These are phyloP conservation scores for Clarias laeviceps DNA, from an alignment of 2,797 vertebrate genomes.

Conservation along the genomic window DNA sequence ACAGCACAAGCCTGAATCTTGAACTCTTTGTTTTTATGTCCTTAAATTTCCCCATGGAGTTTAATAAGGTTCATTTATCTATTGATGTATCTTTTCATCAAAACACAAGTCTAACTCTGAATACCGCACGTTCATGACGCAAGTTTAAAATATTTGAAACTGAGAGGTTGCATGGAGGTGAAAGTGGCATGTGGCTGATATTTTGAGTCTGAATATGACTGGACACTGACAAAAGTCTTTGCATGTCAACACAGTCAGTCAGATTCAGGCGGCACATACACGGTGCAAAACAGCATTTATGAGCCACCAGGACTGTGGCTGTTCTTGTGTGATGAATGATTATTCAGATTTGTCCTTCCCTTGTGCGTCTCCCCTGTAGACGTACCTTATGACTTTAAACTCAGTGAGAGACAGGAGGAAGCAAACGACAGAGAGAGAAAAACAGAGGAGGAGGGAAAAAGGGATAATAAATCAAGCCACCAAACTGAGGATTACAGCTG, in stretches of 20 bases:
- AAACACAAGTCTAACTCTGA: not conserved
- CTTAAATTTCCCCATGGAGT: not conserved
- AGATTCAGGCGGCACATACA: not conserved
- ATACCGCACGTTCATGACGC: not conserved
- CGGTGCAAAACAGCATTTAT: too few species aligned
- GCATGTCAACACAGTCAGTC: not conserved
- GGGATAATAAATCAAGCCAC: not conserved
- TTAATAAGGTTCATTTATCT: not conserved
- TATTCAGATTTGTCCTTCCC: slow-evolving; percentile 8
- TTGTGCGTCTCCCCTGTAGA: not conserved
- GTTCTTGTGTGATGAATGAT: not conserved
- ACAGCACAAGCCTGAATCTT: not conserved
- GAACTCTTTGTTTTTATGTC: not conserved
- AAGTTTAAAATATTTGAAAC: not conserved
- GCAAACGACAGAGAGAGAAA: not conserved
- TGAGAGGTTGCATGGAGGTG: not conserved
- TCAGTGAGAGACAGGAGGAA: not conserved
- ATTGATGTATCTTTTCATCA: not conserved
- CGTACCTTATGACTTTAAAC: not conserved
- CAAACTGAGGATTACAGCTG: slow-evolving; percentile 5
- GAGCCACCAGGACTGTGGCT: not conserved
- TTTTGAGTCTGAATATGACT: not conserved
- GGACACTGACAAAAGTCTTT: not conserved
- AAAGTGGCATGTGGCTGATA: not conserved
- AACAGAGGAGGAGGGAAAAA: not conserved